A percentile compares a stretch with the other conserved stretches of the same genome.
Conservation (phyloP, 2,888 invertebrate genomes). For the Diadegma fenestrale region DNA sequence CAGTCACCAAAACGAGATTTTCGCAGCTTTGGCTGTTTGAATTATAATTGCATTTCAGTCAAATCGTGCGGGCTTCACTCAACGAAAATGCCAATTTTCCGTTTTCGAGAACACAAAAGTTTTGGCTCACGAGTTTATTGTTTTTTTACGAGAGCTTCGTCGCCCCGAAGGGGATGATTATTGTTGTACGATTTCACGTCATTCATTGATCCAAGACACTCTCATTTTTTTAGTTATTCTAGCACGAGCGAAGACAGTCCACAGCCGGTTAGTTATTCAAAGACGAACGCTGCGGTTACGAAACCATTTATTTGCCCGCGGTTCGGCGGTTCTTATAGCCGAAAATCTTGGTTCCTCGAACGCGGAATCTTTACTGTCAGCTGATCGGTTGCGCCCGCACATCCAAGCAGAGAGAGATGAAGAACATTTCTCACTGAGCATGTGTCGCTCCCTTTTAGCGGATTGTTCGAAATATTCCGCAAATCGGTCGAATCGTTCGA, state of each 20-base stretch:
- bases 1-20: background rate
- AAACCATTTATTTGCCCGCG: constrained; percentile 42
- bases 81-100: background rate
- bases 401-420: background rate
- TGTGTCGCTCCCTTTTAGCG: background rate
- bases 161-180: background rate
- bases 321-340: constrained; percentile 7
- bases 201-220: background rate
- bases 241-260: background rate
- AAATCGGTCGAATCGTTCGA: background rate
- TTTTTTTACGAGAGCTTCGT: background rate
- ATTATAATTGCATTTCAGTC: constrained; percentile 24
- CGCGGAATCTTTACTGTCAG: constrained; percentile 14
- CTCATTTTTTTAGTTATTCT: background rate
- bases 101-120: background rate
- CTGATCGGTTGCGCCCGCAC: constrained; percentile 9
- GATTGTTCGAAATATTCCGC: background rate
- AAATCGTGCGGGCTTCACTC: background rate
- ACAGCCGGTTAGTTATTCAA: constrained; percentile 17
- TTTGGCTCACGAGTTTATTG: background rate
- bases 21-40: constrained; percentile 1
- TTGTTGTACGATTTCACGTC: background rate
- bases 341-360: constrained; percentile 7
- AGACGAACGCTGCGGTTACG: constrained; percentile 35
- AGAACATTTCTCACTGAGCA: background rate